Base-by-base conservation (phyloP, 2,888 invertebrate genomes). In the Melanchra persicariae region DNA sequence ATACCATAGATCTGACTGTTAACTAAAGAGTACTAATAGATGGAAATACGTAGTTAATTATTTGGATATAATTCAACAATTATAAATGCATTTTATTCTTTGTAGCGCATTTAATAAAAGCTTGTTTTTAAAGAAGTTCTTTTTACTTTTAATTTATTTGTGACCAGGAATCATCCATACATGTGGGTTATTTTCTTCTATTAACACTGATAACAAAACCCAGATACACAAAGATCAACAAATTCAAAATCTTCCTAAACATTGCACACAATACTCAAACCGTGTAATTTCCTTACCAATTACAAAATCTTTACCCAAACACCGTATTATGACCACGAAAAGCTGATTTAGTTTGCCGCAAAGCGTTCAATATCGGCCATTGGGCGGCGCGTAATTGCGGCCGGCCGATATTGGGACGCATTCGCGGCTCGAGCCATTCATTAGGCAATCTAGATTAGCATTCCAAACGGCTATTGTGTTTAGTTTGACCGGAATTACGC, bases 361-460 rank as follows among this genome's bases (percentile, higher is more conserved):
- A 81, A 84, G 66, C 77, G 57, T 77, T 66, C 74, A 78, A 81
- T 79, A 71, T 58, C 49, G 67, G 30, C 67, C 62, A 77, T 70
- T 72, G 78, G 79, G 47, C 51, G 24, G 60, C 57, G 57, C 55
- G 69, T 70, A 81, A 83, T 82, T 76, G 81, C 45, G 72, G 82
- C 49, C 47, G 67, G 60, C 30, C 69, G 74, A 59, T 77, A 73
- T 83, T 63, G 52, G 66, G 26, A 66, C 40, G 54, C 61, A 72
- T 71, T 61, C 68, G 70, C 66, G 62, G 69, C 70, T 49, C 55
- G 60, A 34, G 24, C 76, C 70, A 85, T 85, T 79, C 82, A 86
- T 86, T 84, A 86, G 77, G 65, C 83, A 81, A 85, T 84, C 79
- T 72, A 62, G 78, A 85, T 84, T 81, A 81, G 76, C 73, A 70